Conservation (phyloP, 2,113 vertebrate species). For the Rhagologus leucostigma region DNA sequence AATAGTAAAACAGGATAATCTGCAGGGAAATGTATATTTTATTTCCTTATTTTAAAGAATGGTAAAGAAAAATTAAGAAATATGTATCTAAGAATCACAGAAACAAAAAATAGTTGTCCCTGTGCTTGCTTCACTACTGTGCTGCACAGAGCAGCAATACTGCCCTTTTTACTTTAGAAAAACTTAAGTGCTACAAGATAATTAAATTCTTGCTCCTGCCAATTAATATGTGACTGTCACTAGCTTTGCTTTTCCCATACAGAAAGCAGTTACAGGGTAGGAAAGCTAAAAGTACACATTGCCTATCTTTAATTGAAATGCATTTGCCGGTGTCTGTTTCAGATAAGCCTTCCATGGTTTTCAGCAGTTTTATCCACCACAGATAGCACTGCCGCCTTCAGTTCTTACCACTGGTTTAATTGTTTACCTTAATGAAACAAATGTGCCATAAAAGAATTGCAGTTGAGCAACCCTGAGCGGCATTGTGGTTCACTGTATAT, state of each 20-base stretch:
- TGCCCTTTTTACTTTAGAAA: neutral
- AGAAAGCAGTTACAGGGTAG: neutral
- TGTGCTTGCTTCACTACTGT: neutral
- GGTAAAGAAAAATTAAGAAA: neutral
- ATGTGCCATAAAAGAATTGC: neutral
- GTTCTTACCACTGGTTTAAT: slow-evolving; percentile 1
- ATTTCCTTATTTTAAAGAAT: neutral
- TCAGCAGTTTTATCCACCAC: neutral
- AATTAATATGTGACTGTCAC: neutral
- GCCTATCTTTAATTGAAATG: neutral
- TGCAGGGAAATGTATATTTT: neutral
- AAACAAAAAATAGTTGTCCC: neutral
- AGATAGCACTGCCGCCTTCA: neutral
- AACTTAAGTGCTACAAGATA: fast-evolving
- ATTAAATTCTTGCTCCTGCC: neutral
- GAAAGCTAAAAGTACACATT: neutral
- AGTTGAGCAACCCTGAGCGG: neutral
- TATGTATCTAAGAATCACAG: neutral
- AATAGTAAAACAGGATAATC: neutral
- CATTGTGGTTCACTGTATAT: neutral
- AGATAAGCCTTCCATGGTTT: neutral
- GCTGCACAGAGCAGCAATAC: neutral
- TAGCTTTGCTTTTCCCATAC: neutral
- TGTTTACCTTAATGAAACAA: slow-evolving; percentile 21
- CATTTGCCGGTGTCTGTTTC: neutral